Percentiles rank a stretch among this genome's conserved stretches.
Conservation (phyloP, 2,113 vertebrate species). For the Lamprotornis superbus region DNA sequence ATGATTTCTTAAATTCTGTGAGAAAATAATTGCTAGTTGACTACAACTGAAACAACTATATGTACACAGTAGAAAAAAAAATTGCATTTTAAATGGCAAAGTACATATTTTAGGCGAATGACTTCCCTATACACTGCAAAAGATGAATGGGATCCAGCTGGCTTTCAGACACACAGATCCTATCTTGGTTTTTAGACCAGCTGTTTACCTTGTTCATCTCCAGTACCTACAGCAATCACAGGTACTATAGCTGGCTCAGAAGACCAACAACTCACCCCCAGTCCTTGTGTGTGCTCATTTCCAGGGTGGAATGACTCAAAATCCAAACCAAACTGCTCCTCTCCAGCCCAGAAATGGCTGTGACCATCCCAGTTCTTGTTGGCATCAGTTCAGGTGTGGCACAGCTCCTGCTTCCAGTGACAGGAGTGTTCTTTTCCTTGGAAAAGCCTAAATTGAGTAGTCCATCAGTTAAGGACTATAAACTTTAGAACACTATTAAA, state of each 20-base stretch:
- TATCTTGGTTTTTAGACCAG: conserved; percentile 37
- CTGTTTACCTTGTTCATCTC: conserved; percentile 53
- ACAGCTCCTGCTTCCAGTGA: not conserved
- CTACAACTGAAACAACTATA: not conserved
- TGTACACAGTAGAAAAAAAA: not conserved
- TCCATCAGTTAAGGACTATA: not conserved
- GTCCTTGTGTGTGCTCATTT: not conserved
- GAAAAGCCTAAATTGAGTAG: not conserved
- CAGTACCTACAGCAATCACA: not conserved
- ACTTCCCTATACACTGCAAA: not conserved
- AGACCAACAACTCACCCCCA: not conserved
- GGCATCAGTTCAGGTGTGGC: not conserved
- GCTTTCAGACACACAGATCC: conserved; percentile 28
- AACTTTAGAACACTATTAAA: not conserved
- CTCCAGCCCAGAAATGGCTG: not conserved
- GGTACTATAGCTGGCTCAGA: not conserved
- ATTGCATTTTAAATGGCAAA: not conserved
- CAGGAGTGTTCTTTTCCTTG: not conserved
- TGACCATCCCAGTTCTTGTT: not conserved
- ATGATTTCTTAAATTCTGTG: conserved; percentile 59
- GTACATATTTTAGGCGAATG: not conserved
- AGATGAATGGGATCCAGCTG: conserved; percentile 65
- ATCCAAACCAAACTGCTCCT: not conserved
- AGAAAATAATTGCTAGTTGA: conserved; percentile 38
- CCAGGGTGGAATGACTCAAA: not conserved